Conservation (phyloP, 2,113 vertebrate genomes). For the Brienomyrus brachyistius region DNA sequence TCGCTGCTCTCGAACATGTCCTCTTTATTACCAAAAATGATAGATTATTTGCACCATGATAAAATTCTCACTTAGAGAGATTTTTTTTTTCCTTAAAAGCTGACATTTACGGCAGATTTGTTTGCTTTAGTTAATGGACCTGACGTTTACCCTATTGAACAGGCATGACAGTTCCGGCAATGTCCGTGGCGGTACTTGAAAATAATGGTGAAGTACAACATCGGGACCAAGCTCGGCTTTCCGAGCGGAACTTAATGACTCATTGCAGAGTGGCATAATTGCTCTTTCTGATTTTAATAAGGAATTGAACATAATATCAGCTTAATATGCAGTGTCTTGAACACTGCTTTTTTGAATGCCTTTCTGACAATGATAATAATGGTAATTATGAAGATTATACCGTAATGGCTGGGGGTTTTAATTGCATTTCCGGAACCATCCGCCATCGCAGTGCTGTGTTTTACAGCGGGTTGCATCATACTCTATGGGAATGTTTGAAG, state of each 20-base stretch:
- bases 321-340: conserved; percentile 55
- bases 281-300: conserved; percentile 66
- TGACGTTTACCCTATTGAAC: conserved; percentile 49
- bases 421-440: conserved; percentile 48
- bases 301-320: conserved; percentile 58
- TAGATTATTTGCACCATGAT: neutral
- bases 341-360: conserved; percentile 53
- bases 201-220: neutral
- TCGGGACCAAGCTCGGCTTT: conserved; percentile 27
- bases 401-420: conserved; percentile 60
- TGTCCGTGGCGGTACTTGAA: conserved; percentile 32
- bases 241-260: conserved; percentile 51
- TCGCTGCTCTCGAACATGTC: neutral
- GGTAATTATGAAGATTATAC: conserved; percentile 66
- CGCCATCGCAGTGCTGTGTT: conserved; percentile 41
- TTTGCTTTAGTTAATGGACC: conserved; percentile 55
- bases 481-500: conserved; percentile 51
- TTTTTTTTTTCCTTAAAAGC: conserved; percentile 37
- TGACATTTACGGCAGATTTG: conserved; percentile 55
- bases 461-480: conserved; percentile 63
- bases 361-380: conserved; percentile 63
- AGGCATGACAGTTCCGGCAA: conserved; percentile 42
- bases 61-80: neutral
- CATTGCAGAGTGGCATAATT: conserved; percentile 60
- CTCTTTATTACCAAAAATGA: neutral